phyloP scores from a whole-genome alignment of 2,113 vertebrate species.

The Coturnix japonica region DNA sequence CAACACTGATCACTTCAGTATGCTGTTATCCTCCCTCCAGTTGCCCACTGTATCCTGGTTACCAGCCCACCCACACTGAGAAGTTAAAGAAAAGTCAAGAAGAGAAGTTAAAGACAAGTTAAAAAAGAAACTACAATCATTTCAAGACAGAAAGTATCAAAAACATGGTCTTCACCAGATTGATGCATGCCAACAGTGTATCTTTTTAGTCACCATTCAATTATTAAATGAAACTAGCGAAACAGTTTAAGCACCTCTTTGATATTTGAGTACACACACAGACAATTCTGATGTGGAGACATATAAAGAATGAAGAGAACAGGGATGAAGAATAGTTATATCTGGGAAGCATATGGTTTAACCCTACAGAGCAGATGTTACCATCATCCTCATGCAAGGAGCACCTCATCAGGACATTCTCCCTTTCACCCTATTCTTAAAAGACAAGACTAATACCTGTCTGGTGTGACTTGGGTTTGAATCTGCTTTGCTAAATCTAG shows the following conservation, averaged over 20 bases:
- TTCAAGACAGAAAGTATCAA: too few species aligned
- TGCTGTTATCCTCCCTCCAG: background rate
- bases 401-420: background rate
- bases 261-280: rapidly evolving
- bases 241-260: background rate
- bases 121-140: too few species aligned
- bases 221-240: background rate
- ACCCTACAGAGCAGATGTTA: background rate
- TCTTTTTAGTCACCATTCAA: background rate
- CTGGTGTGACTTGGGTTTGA: background rate
- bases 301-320: background rate
- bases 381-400: background rate
- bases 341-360: background rate
- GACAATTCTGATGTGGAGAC: background rate
- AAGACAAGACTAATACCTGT: background rate
- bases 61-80: slow-evolving; percentile 41
- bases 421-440: background rate
- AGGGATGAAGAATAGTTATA: background rate
- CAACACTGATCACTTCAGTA: background rate
- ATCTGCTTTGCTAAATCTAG: background rate
- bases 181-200: background rate
- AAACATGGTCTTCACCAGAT: background rate
- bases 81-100: too few species aligned
- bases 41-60: slow-evolving; percentile 36
- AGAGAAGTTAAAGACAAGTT: too few species aligned